These are phyloP conservation scores for Pasiphila rectangulata DNA, from an alignment of 2,888 invertebrate genomes.

Conservation along the genomic window DNA sequence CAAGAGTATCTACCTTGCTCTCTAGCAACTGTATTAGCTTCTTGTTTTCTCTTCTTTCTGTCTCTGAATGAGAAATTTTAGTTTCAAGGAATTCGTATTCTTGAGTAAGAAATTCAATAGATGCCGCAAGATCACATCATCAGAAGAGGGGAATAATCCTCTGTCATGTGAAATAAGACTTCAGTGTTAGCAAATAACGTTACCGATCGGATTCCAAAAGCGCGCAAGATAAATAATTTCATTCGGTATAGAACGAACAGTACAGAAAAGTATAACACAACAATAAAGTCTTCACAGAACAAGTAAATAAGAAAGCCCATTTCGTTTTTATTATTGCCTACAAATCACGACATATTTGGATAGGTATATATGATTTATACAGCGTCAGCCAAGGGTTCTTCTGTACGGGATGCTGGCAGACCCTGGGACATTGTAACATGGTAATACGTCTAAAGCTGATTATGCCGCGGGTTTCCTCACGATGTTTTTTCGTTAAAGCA, in stretches of 20 bases:
- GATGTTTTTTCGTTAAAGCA: too few species aligned
- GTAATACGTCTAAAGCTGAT: too few species aligned
- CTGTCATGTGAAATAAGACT: constrained; percentile 3
- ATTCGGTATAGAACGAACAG: not conserved
- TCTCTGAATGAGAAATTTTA: not conserved
- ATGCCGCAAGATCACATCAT: not conserved
- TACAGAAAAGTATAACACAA: too few species aligned
- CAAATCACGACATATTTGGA: not conserved
- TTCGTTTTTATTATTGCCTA: not conserved
- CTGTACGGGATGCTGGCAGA: too few species aligned
- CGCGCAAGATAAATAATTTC: constrained; percentile 4
- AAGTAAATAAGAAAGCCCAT: constrained; percentile 4
- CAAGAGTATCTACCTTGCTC: not conserved
- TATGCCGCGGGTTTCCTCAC: too few species aligned
- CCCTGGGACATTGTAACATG: too few species aligned
- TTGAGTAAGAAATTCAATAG: not conserved
- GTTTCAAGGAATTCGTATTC: not conserved
- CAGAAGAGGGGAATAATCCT: too few species aligned
- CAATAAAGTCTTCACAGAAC: too few species aligned
- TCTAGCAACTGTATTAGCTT: too few species aligned
- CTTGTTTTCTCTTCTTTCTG: not conserved
- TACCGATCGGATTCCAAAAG: constrained; percentile 1
- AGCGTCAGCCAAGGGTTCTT: too few species aligned
- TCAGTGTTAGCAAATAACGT: constrained; percentile 3
- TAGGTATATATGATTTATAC: too few species aligned